phyloP scores from a whole-genome alignment of 2,113 vertebrate species.

The Macaca mulatta region DNA sequence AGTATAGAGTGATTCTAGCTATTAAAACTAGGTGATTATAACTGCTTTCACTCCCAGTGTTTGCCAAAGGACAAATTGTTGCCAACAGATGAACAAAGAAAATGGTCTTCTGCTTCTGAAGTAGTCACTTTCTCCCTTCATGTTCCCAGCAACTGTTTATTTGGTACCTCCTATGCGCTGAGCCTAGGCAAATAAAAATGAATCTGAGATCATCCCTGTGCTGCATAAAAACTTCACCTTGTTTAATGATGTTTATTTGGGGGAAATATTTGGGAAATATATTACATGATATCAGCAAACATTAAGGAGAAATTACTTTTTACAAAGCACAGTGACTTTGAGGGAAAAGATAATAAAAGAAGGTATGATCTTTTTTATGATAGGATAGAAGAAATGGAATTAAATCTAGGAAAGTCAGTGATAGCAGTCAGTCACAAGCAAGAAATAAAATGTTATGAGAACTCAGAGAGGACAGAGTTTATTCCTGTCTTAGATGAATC shows the following conservation, averaged over 20 bases:
- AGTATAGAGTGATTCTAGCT: background rate
- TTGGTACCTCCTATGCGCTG: background rate
- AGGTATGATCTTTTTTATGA: background rate
- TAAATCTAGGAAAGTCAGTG: background rate
- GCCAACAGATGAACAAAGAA: background rate
- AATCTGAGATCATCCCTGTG: background rate
- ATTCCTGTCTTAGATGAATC: background rate
- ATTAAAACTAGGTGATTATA: background rate
- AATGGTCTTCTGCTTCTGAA: background rate
- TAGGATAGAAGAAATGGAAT: background rate
- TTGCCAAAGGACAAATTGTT: background rate
- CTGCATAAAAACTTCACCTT: background rate
- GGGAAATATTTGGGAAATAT: background rate
- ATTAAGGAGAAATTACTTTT: background rate
- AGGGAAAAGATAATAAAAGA: background rate
- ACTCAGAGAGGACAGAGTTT: background rate
- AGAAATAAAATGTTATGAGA: background rate
- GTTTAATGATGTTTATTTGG: background rate
- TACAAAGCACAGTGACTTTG: background rate
- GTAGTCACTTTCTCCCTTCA: background rate
- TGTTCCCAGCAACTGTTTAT: background rate
- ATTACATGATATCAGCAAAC: background rate
- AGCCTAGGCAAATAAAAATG: background rate
- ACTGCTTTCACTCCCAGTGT: background rate
- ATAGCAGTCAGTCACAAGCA: background rate